Percentiles rank a stretch among this genome's conserved stretches.
phyloP scores from a whole-genome alignment of 2,797 vertebrate genomes.

The Capromys pilorides region DNA sequence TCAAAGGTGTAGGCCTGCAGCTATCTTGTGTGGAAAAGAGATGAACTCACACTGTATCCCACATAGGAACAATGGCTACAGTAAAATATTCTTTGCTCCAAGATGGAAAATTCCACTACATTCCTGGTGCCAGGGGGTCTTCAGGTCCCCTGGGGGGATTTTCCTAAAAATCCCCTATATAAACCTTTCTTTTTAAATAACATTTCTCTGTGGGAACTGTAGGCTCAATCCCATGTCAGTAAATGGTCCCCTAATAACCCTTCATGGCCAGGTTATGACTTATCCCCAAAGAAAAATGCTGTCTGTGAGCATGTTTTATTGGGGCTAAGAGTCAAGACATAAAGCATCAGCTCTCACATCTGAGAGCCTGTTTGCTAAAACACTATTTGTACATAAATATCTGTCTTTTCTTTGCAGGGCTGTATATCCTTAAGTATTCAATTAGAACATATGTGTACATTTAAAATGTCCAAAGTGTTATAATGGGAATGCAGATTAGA shows the following conservation, averaged over 20 bases:
- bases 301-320: conserved; percentile 68
- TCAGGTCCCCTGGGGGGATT: conserved; percentile 30
- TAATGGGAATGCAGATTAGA: conserved; percentile 76
- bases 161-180: conserved; percentile 65
- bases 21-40: not conserved
- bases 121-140: not conserved
- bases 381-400: conserved; percentile 76
- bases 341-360: conserved; percentile 73
- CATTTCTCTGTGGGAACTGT: conserved; percentile 72
- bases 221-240: conserved; percentile 55
- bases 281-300: conserved; percentile 69
- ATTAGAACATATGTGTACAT: conserved; percentile 54
- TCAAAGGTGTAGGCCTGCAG: not conserved
- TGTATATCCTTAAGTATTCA: not conserved
- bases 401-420: conserved; percentile 71
- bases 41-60: fast-evolving
- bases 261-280: conserved; percentile 76
- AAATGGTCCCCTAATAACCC: conserved; percentile 63
- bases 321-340: conserved; percentile 75
- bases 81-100: not conserved
- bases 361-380: conserved; percentile 70
- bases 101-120: not conserved
- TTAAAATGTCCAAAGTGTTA: conserved; percentile 69
- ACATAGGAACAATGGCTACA: not conserved
- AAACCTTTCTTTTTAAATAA: conserved; percentile 71